phyloP scores from a whole-genome alignment of 2,888 invertebrate genomes.

The Nomada fabriciana region DNA sequence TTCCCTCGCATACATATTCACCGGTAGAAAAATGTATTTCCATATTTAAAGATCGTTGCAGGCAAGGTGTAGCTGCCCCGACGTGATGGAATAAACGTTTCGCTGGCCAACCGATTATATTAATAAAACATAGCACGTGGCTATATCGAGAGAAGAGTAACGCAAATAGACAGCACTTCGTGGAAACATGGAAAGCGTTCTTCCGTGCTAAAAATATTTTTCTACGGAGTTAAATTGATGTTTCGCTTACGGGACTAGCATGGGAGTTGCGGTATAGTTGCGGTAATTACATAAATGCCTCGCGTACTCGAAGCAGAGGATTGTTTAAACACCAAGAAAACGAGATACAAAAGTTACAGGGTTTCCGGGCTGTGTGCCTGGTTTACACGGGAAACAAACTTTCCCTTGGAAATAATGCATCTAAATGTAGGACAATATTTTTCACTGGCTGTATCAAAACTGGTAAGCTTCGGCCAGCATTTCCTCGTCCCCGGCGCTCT shows the following conservation, averaged over 20 bases:
- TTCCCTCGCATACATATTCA: slow-evolving; percentile 56
- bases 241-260: background rate
- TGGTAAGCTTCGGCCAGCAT: slow-evolving; percentile 13
- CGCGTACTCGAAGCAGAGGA: background rate
- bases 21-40: slow-evolving; percentile 51
- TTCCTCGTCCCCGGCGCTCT: slow-evolving; percentile 7
- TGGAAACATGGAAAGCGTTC: too few relatives aligned
- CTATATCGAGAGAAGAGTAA: background rate
- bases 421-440: slow-evolving; percentile 38
- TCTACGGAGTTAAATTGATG: background rate
- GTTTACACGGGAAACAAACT: slow-evolving; percentile 8
- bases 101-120: background rate
- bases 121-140: background rate
- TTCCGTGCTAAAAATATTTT: background rate
- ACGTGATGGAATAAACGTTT: too few relatives aligned
- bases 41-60: slow-evolving; percentile 34
- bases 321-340: background rate
- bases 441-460: slow-evolving; percentile 21
- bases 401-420: slow-evolving; percentile 1
- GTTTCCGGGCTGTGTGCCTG: background rate
- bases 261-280: background rate
- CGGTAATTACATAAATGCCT: background rate
- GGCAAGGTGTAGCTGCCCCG: too few relatives aligned
- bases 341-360: background rate
- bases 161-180: background rate